These are phyloP conservation scores for Poecilia velifera DNA, from an alignment of 2,797 vertebrate genomes.

Conservation along the genomic window DNA sequence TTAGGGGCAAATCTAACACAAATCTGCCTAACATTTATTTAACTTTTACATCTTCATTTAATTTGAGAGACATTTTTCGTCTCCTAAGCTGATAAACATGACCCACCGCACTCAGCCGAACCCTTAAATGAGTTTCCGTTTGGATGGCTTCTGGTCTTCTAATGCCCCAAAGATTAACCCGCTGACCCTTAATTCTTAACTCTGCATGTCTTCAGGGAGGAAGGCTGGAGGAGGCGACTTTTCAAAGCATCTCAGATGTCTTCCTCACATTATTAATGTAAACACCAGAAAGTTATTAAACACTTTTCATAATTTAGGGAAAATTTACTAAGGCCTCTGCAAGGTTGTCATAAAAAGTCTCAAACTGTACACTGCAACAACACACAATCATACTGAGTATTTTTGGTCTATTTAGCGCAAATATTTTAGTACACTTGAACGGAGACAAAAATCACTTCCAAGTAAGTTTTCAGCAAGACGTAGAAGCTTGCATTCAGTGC, in stretches of 20 bases:
- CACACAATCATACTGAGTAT: too few species aligned
- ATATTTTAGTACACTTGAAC: too few species aligned
- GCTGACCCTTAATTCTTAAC: constrained; percentile 66
- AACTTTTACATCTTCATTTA: not conserved
- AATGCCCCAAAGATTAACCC: constrained; percentile 66
- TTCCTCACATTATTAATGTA: not conserved
- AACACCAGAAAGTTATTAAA: not conserved
- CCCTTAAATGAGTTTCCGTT: constrained; percentile 69
- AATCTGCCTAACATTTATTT: not conserved
- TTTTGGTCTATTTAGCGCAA: too few species aligned
- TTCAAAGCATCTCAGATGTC: constrained; percentile 4
- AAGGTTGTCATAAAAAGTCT: not conserved
- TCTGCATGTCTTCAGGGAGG: constrained; percentile 51
- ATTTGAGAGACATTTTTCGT: constrained; percentile 10
- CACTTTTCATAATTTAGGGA: not conserved
- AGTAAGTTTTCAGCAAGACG: too few species aligned
- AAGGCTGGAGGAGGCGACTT: not conserved
- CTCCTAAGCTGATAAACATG: constrained; percentile 48
- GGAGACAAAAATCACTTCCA: too few species aligned
- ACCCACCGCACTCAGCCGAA: constrained; percentile 42
- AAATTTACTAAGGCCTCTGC: not conserved
- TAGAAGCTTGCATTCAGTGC: too few species aligned
- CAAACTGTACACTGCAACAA: not conserved
- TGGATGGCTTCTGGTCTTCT: constrained; percentile 48
- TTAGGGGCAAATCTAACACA: too few species aligned